Percentiles rank a stretch among this genome's conserved stretches.
Conservation (phyloP, 1,140 invertebrate genomes). For the Sitophilus oryzae region DNA sequence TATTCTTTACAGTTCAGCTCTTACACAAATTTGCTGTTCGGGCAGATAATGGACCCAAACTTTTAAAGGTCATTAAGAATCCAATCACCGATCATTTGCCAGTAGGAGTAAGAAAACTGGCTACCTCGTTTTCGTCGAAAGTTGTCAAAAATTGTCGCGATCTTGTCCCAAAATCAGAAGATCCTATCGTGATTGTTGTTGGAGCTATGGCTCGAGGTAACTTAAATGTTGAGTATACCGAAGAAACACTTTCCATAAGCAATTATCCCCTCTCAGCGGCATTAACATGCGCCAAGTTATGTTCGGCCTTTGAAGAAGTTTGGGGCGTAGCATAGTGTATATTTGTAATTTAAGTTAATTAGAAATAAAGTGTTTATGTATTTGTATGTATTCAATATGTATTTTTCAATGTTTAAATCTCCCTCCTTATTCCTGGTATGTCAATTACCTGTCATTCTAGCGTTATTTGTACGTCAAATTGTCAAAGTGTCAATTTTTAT, state of each 20-base stretch:
- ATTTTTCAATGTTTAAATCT: too few relatives aligned
- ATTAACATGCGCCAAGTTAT: conserved; percentile 93
- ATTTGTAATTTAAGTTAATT: too few relatives aligned
- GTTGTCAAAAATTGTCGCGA: conserved; percentile 71
- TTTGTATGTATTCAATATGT: too few relatives aligned
- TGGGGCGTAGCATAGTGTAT: conserved; percentile 73
- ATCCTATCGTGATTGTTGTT: conserved; percentile 84
- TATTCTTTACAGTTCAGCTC: conserved; percentile 80
- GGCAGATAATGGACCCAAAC: conserved; percentile 83
- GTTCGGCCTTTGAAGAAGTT: conserved; percentile 92
- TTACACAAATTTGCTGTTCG: conserved; percentile 91
- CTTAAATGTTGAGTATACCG: conserved; percentile 84
- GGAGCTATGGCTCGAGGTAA: conserved; percentile 97
- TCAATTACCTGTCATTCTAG: too few relatives aligned
- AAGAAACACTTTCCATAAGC: conserved; percentile 87
- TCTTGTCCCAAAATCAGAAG: conserved; percentile 71
- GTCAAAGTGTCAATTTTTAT: too few relatives aligned
- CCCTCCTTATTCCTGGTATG: too few relatives aligned
- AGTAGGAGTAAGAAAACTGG: conserved; percentile 60
- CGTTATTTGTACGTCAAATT: too few relatives aligned
- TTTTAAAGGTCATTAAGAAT: conserved; percentile 97
- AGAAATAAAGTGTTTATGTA: too few relatives aligned
- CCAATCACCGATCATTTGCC: conserved; percentile 92
- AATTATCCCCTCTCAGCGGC: conserved; percentile 96
- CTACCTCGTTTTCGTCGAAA: conserved; percentile 83